Conservation (phyloP, 2,888 invertebrate species). For the Tipula vernalis region DNA sequence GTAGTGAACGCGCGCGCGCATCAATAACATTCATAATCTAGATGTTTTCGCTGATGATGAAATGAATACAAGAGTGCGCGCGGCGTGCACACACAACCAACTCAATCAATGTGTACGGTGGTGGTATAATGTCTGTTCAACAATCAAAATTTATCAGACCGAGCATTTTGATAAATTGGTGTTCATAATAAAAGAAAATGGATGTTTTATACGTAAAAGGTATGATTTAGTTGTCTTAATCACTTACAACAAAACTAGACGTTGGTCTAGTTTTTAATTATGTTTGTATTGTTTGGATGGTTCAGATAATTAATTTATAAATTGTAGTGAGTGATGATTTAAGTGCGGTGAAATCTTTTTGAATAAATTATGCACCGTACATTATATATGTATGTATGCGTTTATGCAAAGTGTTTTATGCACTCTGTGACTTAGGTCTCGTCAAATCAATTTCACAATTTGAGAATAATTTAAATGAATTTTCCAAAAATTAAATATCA, state of each 20-base stretch:
- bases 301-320: neutral
- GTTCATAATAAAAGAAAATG: neutral
- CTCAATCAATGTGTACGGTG: neutral
- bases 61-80: neutral
- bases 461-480: no score
- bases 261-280: neutral
- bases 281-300: neutral
- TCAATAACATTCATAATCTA: neutral
- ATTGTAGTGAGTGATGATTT: neutral
- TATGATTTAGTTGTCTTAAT: neutral
- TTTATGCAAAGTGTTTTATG: no score
- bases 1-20: neutral
- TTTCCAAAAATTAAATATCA: no score
- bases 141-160: neutral
- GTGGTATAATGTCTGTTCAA: neutral
- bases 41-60: neutral
- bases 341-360: neutral
- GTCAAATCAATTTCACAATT: no score
- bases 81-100: neutral
- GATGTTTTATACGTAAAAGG: neutral
- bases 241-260: neutral
- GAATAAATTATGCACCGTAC: neutral
- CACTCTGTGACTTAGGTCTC: no score
- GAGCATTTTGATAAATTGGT: neutral
- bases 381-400: no score